Evolutionary conservation across 2,888 invertebrate genomes (phyloP), one percentile per base, ranked within the genome.

Genomic region (Cosmia pyralina): DNA sequence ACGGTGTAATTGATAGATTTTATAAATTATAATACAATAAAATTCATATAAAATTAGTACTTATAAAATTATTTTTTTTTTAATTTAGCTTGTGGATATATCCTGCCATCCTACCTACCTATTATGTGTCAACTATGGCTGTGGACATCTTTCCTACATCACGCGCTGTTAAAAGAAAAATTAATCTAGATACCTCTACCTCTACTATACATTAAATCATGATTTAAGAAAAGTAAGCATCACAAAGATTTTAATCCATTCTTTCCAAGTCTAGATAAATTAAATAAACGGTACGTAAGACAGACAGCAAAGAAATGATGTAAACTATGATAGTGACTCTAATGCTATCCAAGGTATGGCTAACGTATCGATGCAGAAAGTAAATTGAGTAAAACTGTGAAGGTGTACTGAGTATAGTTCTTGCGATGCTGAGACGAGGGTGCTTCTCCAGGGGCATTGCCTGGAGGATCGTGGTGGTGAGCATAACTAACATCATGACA

Each of bases 361-460:
- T 82, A 87, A 92, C 69, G 55, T 90, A 90, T 46, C 72, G 82
- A 66, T 92, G 88, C 1, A 91, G 76, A 55, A 91, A 89, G 69
- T 90, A 88, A 13, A 92, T 73, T 0, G 90, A 88, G 62, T 89
- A 88, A 0, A 88, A 72, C 73, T 92, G 92, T 0, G 92, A 88
- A 4, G 92, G 93, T 17, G 92, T 85, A 52, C 89, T 88, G 17
- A 90, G 13, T 4, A 93, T 65, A 4, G 88, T 89, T 71, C 86
- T 90, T 4, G 83, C 85, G 34, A 94, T 83, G 48, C 91, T 92
- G 44, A 92, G 73, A 22, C 88, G 85, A 1, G 93, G 93, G 44
- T n/a, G 65, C 2, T 57, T 15, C 2, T 71, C 48, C 38, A 65
- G 19, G 0, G 90, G 87, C 11, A 89, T 17, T 0, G 88, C 10